phyloP scores from a whole-genome alignment of 2,113 vertebrate genomes.

The Aplodontia rufa region DNA sequence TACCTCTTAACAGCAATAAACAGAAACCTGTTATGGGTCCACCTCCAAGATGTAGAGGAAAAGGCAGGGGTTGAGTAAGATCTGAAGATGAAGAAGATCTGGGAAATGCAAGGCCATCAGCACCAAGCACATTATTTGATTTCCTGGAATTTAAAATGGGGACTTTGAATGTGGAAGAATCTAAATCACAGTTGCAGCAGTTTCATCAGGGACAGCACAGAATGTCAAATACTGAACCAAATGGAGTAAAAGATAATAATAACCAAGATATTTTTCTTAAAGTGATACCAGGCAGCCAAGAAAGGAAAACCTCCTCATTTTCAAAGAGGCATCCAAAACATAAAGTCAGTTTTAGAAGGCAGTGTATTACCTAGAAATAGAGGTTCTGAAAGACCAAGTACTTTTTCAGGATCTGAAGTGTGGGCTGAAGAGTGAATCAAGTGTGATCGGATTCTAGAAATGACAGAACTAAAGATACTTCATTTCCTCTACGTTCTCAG shows the following conservation, averaged over 20 bases:
- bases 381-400: slow-evolving; percentile 85
- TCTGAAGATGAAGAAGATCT: slow-evolving; percentile 40
- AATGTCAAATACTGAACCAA: slow-evolving; percentile 86
- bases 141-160: slow-evolving; percentile 58
- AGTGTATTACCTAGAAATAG: slow-evolving; percentile 85
- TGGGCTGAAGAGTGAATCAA: slow-evolving; percentile 87
- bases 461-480: slow-evolving; percentile 88
- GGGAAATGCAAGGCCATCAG: slow-evolving; percentile 14
- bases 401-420: slow-evolving; percentile 85
- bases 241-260: slow-evolving; percentile 87
- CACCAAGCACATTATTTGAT: slow-evolving; percentile 51
- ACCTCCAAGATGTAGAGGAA: slow-evolving; percentile 82
- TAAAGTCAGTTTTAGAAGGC: slow-evolving; percentile 88
- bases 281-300: slow-evolving; percentile 89
- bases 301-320: slow-evolving; percentile 95
- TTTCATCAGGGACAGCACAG: slow-evolving; percentile 86
- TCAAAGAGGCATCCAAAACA: slow-evolving; percentile 91
- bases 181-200: slow-evolving; percentile 88
- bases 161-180: slow-evolving; percentile 80
- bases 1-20: slow-evolving; percentile 90
- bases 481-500: slow-evolving; percentile 80
- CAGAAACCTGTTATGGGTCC: slow-evolving; percentile 86
- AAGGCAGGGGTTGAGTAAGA: slow-evolving; percentile 25
- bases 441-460: slow-evolving; percentile 86
- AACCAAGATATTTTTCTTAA: slow-evolving; percentile 87